A percentile compares a stretch with the other conserved stretches of the same genome.
Conservation (phyloP, 1,140 invertebrate species). For the Pinna nobilis region DNA sequence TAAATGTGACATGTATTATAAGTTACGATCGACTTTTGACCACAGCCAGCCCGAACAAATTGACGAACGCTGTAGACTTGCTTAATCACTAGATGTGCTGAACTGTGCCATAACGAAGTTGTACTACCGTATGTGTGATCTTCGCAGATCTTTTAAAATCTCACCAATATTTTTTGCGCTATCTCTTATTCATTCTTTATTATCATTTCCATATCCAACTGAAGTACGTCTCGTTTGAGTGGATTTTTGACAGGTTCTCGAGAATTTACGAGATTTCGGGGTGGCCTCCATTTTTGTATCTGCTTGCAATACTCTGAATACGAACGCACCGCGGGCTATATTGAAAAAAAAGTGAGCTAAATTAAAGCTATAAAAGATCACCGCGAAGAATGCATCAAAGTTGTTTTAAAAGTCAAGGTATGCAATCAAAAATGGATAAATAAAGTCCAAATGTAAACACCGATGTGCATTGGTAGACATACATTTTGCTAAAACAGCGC, state of each 20-base stretch:
- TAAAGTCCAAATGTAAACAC: neutral
- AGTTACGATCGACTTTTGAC: too few relatives aligned
- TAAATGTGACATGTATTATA: too few relatives aligned
- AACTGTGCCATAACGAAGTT: too few relatives aligned
- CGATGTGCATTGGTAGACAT: too few relatives aligned
- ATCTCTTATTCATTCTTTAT: too few relatives aligned
- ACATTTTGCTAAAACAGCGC: too few relatives aligned
- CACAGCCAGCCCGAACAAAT: too few relatives aligned
- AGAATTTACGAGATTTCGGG: conserved; percentile 45
- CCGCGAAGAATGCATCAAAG: conserved; percentile 21
- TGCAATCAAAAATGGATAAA: neutral
- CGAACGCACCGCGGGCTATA: conserved; percentile 33
- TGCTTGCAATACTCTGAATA: conserved; percentile 10
- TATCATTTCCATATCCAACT: conserved; percentile 44
- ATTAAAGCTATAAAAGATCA: conserved; percentile 17
- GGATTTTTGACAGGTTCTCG: conserved; percentile 43
- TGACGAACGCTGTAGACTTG: too few relatives aligned
- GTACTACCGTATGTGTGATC: too few relatives aligned
- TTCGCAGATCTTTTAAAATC: too few relatives aligned
- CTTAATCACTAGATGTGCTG: too few relatives aligned
- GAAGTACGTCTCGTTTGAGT: conserved; percentile 40
- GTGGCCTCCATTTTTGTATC: conserved; percentile 34
- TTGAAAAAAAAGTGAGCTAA: conserved; percentile 15
- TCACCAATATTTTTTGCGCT: too few relatives aligned
- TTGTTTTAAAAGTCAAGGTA: neutral